A percentile compares a stretch with the other conserved stretches of the same genome.
Evolutionary conservation across 2,888 invertebrate genomes (phyloP).

Genomic region (Cacoxenus indagator): DNA sequence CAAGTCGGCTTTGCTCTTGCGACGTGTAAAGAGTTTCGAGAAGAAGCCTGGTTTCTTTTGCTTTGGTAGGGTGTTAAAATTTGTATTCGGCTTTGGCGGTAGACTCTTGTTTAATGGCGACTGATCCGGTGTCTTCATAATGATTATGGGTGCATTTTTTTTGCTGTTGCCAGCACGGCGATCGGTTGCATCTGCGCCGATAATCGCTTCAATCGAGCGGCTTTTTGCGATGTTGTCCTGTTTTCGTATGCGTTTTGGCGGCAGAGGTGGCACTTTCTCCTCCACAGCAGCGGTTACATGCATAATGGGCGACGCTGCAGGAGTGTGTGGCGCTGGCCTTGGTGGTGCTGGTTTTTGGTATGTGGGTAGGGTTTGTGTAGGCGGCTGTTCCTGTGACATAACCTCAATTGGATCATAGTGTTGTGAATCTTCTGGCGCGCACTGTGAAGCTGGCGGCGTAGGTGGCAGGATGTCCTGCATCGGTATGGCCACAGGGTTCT

Average conservation of each 20-base stretch:
- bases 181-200: conserved; percentile 23
- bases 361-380: conserved; percentile 12
- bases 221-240: conserved; percentile 69
- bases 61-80: conserved; percentile 71
- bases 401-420: conserved; percentile 70
- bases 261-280: conserved; percentile 81
- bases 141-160: conserved; percentile 62
- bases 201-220: conserved; percentile 59
- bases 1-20: conserved; percentile 72
- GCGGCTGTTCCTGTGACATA: conserved; percentile 70
- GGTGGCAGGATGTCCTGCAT: conserved; percentile 75
- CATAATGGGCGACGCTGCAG: conserved; percentile 67
- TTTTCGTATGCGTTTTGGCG: conserved; percentile 83
- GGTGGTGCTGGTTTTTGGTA: conserved; percentile 34
- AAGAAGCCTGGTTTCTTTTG: conserved; percentile 77
- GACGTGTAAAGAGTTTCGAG: conserved; percentile 76
- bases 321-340: conserved; percentile 36
- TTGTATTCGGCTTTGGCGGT: conserved; percentile 71
- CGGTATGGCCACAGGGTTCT: conserved; percentile 82
- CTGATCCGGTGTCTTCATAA: conserved; percentile 67
- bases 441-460: conserved; percentile 62
- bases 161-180: conserved; percentile 33
- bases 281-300: conserved; percentile 69
- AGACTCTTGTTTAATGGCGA: conserved; percentile 74
- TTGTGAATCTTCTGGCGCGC: conserved; percentile 69